These are phyloP conservation scores for Zonitis immaculata DNA, from an alignment of 2,888 invertebrate species.

Conservation along the genomic window DNA sequence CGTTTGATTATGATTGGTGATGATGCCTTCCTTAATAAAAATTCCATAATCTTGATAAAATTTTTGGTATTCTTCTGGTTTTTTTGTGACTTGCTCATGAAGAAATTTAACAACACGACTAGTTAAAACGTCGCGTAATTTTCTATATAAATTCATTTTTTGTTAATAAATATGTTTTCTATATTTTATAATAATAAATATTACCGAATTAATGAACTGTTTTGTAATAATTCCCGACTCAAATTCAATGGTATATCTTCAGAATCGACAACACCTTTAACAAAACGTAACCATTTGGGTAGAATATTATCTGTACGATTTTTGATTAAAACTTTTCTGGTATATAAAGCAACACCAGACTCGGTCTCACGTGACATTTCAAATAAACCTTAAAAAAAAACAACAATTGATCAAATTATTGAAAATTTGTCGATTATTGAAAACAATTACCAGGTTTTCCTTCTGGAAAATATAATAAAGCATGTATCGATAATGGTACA, in stretches of 20 bases:
- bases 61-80: conserved; percentile 70
- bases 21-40: conserved; percentile 93
- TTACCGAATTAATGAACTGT: conserved; percentile 82
- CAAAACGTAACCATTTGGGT: conserved; percentile 92
- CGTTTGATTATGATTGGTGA: conserved; percentile 71
- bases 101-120: conserved; percentile 79
- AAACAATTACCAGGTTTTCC: too few relatives aligned
- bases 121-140: conserved; percentile 78
- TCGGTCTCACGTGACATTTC: conserved; percentile 84
- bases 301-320: conserved; percentile 84
- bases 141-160: too few relatives aligned
- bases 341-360: conserved; percentile 84
- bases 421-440: too few relatives aligned
- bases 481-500: conserved; percentile 85
- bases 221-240: conserved; percentile 92
- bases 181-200: too few relatives aligned
- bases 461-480: conserved; percentile 90
- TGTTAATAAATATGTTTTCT: too few relatives aligned
- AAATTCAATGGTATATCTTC: conserved; percentile 98
- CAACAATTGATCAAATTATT: too few relatives aligned
- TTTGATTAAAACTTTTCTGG: conserved; percentile 89
- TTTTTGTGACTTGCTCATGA: conserved; percentile 78
- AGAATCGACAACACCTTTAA: conserved; percentile 97
- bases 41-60: conserved; percentile 92
- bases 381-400: conserved; percentile 76